A percentile compares a stretch with the other conserved stretches of the same genome.
phyloP scores from a whole-genome alignment of 2,888 invertebrate genomes.

The Cantharis nigra region DNA sequence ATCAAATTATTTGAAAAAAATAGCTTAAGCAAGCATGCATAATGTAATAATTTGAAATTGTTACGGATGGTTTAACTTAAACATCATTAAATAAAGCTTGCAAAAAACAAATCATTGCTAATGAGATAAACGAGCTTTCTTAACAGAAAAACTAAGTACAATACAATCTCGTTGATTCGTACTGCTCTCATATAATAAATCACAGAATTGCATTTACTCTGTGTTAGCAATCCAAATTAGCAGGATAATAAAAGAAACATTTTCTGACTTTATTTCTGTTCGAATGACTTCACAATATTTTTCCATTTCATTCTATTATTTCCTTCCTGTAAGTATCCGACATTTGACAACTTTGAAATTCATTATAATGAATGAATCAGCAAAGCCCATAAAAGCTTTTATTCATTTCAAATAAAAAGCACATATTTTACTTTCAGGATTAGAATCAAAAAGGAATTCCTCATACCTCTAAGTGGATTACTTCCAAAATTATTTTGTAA shows the following conservation, averaged over 20 bases:
- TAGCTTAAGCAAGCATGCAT: neutral
- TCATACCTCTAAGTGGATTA: neutral
- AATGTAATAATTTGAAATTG: neutral
- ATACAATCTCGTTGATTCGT: neutral
- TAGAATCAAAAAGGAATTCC: neutral
- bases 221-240: neutral
- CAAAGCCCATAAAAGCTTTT: neutral
- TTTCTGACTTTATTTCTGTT: neutral
- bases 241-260: neutral
- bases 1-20: neutral
- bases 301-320: neutral
- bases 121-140: neutral
- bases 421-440: neutral
- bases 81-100: neutral
- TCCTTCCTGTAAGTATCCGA: neutral
- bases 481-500: neutral
- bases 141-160: neutral
- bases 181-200: neutral
- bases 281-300: neutral
- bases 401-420: neutral
- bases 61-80: conserved; percentile 6
- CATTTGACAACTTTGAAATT: neutral
- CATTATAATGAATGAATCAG: neutral
- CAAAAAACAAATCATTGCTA: neutral
- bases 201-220: neutral